Base-by-base conservation (phyloP, 2,797 vertebrate genomes). In the Malurus leucopterus region DNA sequence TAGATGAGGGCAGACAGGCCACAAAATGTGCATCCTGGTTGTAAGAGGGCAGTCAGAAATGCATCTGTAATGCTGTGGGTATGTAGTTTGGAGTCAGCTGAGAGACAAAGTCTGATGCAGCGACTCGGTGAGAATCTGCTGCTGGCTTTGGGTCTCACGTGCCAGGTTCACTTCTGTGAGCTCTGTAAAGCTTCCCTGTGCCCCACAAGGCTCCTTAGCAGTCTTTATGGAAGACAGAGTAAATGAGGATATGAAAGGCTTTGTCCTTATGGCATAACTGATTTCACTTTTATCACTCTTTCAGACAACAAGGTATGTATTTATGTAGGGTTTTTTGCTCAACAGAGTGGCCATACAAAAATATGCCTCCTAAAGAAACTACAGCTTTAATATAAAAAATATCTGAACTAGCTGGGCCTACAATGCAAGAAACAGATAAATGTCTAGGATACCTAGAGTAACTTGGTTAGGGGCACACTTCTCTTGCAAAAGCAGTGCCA, bases 281-380 rank as follows among this genome's bases (percentile, higher is more conserved):
- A 26, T 55, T 59, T 57, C 1, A 32, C 16, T 83, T 89, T 75
- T 63, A 36, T 72, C 24, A 40, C 21, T 78, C 6, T 81, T 89
- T 86, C 17, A 49, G 47, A 20, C 10, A 61, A 34, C 4, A n/a
- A 61, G 8, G 7, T 58, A 7, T 41, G 3, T 41, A 34, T 93
- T 90, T 85, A 22, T 41, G n/a, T 14, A 62, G 22, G 20, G 7
- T 30, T 46, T 72, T 88, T 82, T 88, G 5, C 11, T 76, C 29
- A 41, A 11, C 4, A 13, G 8, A 11, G 15, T 67, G 61, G 3
- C 19, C 1, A 0, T 44, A 16, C 3, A 43, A n/a, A 30, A 53
- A 62, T 54, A 38, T 54, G 17, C 6, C 20, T 80, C 30, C 29
- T 64, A 47, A 73, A 36, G 24, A 50, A 80, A 2, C 14, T 70